phyloP scores from a whole-genome alignment of 2,797 vertebrate genomes.

The Mus spretus region DNA sequence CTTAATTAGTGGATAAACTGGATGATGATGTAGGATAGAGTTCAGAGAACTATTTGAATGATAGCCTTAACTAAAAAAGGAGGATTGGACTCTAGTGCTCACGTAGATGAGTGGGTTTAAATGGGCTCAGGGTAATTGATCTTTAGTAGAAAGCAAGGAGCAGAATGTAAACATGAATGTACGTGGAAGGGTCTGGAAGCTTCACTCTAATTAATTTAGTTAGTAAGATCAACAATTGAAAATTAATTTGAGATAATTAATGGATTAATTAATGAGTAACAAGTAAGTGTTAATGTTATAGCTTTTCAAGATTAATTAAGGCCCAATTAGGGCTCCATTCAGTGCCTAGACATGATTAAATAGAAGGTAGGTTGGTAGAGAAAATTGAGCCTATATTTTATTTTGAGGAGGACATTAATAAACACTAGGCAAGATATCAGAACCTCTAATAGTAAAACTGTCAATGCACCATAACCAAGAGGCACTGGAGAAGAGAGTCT shows the following conservation, averaged over 20 bases:
- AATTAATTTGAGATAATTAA: conserved; percentile 18
- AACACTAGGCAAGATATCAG: background rate
- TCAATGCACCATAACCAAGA: background rate
- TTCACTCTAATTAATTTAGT: conserved; percentile 40
- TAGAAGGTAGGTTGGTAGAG: background rate
- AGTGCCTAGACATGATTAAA: background rate
- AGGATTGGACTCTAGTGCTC: background rate
- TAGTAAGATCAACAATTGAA: background rate
- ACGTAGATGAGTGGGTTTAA: background rate
- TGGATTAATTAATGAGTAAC: background rate
- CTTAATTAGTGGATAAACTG: background rate
- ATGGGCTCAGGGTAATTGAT: background rate
- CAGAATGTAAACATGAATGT: background rate
- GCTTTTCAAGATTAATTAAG: background rate
- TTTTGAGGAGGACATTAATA: background rate
- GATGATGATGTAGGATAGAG: background rate
- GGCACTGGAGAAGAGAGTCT: background rate
- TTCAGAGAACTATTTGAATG: background rate
- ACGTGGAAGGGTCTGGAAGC: background rate
- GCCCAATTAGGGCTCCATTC: background rate
- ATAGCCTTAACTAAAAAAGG: background rate
- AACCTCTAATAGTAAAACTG: background rate
- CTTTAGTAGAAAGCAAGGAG: background rate
- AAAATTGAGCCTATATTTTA: conserved; percentile 17
- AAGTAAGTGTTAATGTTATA: background rate